These are phyloP conservation scores for Polietes domitor DNA, from an alignment of 2,888 invertebrate genomes.

Conservation along the genomic window DNA sequence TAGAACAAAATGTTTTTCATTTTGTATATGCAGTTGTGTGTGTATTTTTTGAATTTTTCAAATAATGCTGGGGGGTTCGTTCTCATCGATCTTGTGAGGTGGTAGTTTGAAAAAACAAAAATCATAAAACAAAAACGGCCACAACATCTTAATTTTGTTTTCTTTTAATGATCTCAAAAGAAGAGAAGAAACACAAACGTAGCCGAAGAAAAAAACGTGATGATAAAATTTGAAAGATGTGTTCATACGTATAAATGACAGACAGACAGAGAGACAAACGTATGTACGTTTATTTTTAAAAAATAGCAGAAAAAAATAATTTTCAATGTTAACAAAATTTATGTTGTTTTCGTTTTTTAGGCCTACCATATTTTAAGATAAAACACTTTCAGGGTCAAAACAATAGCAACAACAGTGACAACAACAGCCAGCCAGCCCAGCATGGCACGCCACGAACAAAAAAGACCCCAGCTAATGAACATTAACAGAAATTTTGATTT, in stretches of 20 bases:
- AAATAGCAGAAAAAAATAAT: not conserved
- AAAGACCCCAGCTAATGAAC: not conserved
- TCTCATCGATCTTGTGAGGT: not conserved
- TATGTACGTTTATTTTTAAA: not conserved
- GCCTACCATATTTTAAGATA: not conserved
- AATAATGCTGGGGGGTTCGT: no score
- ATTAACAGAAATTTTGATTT: not conserved
- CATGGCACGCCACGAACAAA: no score
- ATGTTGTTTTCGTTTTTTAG: not conserved
- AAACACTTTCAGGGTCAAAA: not conserved
- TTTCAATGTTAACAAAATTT: slow-evolving; percentile 18
- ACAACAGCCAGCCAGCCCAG: no score
- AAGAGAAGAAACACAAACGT: no score
- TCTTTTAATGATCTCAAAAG: not conserved
- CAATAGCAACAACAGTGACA: not conserved
- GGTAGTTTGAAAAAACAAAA: not conserved
- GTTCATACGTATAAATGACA: no score
- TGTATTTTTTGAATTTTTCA: no score
- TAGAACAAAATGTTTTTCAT: slow-evolving; percentile 45
- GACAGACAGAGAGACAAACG: no score
- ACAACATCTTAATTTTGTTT: no score
- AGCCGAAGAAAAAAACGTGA: not conserved
- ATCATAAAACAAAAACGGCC: not conserved
- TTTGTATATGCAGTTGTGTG: no score
- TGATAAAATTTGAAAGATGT: not conserved